Base-by-base conservation (phyloP, 2,888 invertebrate genomes). In the Scrobipalpa costella region DNA sequence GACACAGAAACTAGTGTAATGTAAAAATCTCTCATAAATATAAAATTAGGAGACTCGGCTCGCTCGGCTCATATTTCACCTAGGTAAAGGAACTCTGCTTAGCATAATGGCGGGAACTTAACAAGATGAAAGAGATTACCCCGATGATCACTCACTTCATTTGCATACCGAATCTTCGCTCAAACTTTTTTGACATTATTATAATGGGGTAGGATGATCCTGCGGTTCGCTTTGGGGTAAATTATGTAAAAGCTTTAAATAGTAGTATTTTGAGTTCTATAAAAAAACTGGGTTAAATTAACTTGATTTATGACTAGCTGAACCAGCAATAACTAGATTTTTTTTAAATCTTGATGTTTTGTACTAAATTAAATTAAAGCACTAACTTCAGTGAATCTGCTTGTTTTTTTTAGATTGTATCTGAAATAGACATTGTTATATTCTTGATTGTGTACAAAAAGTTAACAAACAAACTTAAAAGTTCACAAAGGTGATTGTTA, bases 71-170 rank as follows among this genome's bases (percentile, higher is more conserved):
- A 27, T 34, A 60, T 60, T 49, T 60, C 44, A 59, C 21, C 60
- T 49, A 60, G 60, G 60, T 60, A 34, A 60, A 49, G 49, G 49
- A 49, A 60, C 60, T 27, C 38, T 44, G 27, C 49, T 49, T 60
- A 60, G 49, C 60, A 60, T 60, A 60, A 60, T 60, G 60, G 38
- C 8, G 33, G 60, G 15, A 60, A 49, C 60, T 60, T 60, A 49
- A 33, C 60, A 60, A 60, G 64, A 62, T 64, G 62, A 64, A 49
- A 33, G 36, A 62, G 62, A 57, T 64, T 64, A 59, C 57, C 62
- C 27, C 52, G 64, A 64, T 62, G 62, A 64, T 64, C 64, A 62
- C 59, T 61, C 64, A 55, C 62, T 62, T 49, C 38, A 64, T 64
- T 64, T 64, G 62, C 59, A 62, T 64, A 62, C 58, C 55, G 62